Base-by-base conservation (phyloP, 1,140 invertebrate species). In the Zaprionus tsacasi region DNA sequence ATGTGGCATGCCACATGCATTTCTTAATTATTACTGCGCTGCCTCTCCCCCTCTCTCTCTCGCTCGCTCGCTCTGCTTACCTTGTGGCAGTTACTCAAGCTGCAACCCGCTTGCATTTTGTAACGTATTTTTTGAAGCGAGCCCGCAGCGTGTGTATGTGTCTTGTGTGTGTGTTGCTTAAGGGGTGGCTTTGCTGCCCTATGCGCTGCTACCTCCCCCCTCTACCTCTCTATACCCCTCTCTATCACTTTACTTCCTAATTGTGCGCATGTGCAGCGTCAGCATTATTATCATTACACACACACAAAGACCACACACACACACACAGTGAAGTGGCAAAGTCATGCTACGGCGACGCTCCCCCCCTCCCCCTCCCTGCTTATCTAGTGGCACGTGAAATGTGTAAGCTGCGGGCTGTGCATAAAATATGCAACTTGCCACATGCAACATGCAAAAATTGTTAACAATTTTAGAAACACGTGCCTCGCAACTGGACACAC, bases 211-310 rank as follows among this genome's bases (percentile, higher is more conserved):
- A 21, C 21, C 21, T 21, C 21, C n/a, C 45, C 21, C 35, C 25
- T 21, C 55, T 40, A 45, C 2, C 25, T 13, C 25, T n/a, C 11
- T 15, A 45, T 0, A n/a, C 6, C 40, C 6, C 13, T 17, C 59
- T 27, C 45, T 43, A 67, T 40, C 38, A 7, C 85, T 81, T 74
- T 89, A 79, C 76, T 81, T 85, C 85, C 81, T 89, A 89, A 85
- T 81, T 82, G 36, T 69, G 88, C 88, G 88, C 88, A 91, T 91
- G 83, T 88, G 88, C 88, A 91, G 68, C 83, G 88, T 91, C 88
- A 91, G 69, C 78, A 81, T 83, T 82, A 91, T 91, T 86, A 91
- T 88, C 87, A 83, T 83, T 82, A 79, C 73, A 65, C 63, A 52
- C 15, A 60, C 66, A 40, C 57, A 50, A 56, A 11, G 25, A 27